A percentile compares a stretch with the other conserved stretches of the same genome.
Evolutionary conservation across 2,797 vertebrate species (phyloP).

Genomic region (Holocentrus rufus): DNA sequence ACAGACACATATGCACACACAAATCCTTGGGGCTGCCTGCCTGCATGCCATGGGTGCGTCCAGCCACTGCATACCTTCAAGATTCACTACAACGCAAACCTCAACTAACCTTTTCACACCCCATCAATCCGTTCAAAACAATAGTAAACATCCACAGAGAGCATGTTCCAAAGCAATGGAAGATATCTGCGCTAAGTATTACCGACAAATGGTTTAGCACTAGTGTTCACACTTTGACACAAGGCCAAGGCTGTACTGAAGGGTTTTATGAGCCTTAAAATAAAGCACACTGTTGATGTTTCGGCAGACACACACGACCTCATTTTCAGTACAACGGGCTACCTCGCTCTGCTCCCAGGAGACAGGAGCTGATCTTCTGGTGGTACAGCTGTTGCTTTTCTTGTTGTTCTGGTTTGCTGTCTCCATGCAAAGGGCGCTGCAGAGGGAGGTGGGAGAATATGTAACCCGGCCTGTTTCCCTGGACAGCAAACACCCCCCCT

Average conservation of each 20-base stretch:
- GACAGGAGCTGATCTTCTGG: constrained; percentile 51
- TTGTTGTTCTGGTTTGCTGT: constrained; percentile 33
- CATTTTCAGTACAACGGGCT: constrained; percentile 49
- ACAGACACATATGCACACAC: constrained; percentile 35
- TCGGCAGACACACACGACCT: constrained; percentile 18
- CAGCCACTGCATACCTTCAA: constrained; percentile 3
- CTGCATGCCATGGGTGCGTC: constrained; percentile 46
- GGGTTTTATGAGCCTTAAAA: not conserved
- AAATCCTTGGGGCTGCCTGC: constrained; percentile 46
- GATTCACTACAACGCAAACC: not conserved
- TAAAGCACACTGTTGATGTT: constrained; percentile 29
- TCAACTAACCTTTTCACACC: not conserved
- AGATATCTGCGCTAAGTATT: not conserved
- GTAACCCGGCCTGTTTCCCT: constrained; percentile 47
- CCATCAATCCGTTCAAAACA: constrained; percentile 19
- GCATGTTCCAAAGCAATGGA: not conserved
- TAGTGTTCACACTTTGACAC: not conserved
- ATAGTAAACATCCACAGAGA: not conserved
- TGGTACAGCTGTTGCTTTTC: constrained; percentile 30
- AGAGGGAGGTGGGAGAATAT: constrained; percentile 42
- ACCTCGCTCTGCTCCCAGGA: constrained; percentile 37
- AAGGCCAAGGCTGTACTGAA: not conserved
- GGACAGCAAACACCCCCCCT: constrained; percentile 46
- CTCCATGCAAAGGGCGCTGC: constrained; percentile 36
- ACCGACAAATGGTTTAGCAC: constrained; percentile 12